Evolutionary conservation across 1,140 invertebrate species (phyloP).

Genomic region (Holotrichia oblita): DNA sequence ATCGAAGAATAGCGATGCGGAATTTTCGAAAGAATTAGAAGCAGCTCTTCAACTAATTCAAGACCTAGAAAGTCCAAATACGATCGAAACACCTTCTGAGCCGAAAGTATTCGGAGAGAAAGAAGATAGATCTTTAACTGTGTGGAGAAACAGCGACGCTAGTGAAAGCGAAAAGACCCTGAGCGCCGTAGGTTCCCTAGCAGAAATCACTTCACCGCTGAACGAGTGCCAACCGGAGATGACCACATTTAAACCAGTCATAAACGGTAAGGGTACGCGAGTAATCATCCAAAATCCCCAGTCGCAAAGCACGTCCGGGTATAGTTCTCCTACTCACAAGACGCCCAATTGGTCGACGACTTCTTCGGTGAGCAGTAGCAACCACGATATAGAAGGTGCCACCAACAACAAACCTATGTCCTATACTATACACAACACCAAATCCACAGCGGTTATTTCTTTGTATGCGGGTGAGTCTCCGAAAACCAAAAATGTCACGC

Average conservation of each 20-base stretch:
- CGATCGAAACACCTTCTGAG: conserved; percentile 61
- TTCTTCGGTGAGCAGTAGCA: conserved; percentile 59
- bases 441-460: conserved; percentile 59
- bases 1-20: conserved; percentile 60
- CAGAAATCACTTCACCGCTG: conserved; percentile 57
- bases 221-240: conserved; percentile 54
- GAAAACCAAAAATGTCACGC: conserved; percentile 56
- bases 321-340: conserved; percentile 60
- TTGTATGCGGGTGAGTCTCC: conserved; percentile 48
- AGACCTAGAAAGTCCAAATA: conserved; percentile 63
- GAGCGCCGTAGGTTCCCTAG: conserved; percentile 58
- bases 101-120: conserved; percentile 47
- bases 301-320: conserved; percentile 62
- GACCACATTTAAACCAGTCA: conserved; percentile 53
- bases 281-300: conserved; percentile 55
- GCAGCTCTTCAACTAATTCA: conserved; percentile 64
- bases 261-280: conserved; percentile 58
- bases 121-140: conserved; percentile 47
- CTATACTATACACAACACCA: conserved; percentile 59
- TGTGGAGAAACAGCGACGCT: conserved; percentile 56
- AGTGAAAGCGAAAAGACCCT: conserved; percentile 60
- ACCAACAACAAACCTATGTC: conserved; percentile 50
- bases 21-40: conserved; percentile 63
- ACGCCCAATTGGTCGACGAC: conserved; percentile 58
- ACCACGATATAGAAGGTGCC: conserved; percentile 51